Percentiles rank a stretch among this genome's conserved stretches.
phyloP scores from a whole-genome alignment of 2,113 vertebrate genomes.

The Sphyrna mokarran region DNA sequence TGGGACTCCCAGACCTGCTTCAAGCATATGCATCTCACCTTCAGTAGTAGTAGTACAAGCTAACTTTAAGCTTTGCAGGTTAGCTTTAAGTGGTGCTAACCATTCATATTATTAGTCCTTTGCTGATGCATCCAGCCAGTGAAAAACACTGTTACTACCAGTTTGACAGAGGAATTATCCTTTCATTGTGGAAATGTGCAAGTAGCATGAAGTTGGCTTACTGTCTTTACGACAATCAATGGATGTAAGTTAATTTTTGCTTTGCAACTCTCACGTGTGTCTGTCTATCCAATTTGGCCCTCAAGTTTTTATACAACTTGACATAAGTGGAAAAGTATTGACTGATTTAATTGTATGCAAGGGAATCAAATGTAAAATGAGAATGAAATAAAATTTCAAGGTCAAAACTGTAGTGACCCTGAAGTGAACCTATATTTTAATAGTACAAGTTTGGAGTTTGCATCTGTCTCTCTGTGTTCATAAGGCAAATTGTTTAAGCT shows the following conservation, averaged over 20 bases:
- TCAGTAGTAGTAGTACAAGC: neutral
- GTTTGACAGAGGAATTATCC: neutral
- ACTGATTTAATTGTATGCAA: constrained; percentile 4
- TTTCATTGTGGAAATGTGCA: neutral
- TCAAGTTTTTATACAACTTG: neutral
- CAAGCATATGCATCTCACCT: neutral
- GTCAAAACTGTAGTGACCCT: neutral
- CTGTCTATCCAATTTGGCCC: neutral
- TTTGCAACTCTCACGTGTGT: neutral
- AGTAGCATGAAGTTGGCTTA: neutral
- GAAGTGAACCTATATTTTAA: neutral
- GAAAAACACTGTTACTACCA: neutral
- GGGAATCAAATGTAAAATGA: neutral
- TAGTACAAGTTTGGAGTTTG: neutral
- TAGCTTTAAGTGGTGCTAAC: neutral
- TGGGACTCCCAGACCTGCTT: neutral
- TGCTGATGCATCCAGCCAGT: neutral
- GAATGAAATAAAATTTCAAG: neutral
- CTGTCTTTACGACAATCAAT: neutral
- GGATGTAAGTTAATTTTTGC: neutral
- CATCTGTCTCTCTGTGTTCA: neutral
- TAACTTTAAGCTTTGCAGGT: neutral
- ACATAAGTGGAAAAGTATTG: neutral
- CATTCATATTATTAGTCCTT: neutral
- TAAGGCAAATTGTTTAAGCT: neutral